Percentiles rank a stretch among this genome's conserved stretches.
phyloP scores from a whole-genome alignment of 2,113 vertebrate genomes.

The Leucosticte australis region DNA sequence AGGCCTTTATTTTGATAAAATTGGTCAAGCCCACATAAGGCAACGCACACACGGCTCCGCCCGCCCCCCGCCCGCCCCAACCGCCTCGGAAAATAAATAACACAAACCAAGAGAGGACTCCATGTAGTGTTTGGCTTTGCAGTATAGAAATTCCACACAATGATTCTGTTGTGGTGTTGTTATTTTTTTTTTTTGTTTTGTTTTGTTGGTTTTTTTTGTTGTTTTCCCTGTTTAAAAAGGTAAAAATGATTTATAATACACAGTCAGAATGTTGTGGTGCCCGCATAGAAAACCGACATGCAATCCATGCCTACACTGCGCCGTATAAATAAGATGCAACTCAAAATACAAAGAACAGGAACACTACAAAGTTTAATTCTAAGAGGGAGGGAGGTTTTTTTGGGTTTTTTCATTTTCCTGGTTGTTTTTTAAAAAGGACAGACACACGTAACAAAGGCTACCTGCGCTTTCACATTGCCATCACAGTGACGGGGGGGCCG shows the following conservation, averaged over 20 bases:
- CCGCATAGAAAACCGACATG: constrained; percentile 62
- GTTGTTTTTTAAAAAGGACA: constrained; percentile 43
- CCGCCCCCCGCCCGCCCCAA: neutral
- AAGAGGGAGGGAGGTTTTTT: neutral
- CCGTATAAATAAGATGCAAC: constrained; percentile 62
- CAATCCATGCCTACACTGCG: constrained; percentile 65
- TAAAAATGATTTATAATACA: constrained; percentile 73
- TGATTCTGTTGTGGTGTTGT: neutral
- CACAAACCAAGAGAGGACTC: constrained; percentile 48
- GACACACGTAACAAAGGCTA: constrained; percentile 22
- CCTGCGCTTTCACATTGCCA: constrained; percentile 54
- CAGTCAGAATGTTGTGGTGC: constrained; percentile 50
- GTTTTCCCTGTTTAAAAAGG: constrained; percentile 53
- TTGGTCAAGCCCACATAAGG: constrained; percentile 66
- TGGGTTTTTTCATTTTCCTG: neutral
- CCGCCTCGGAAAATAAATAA: constrained; percentile 40
- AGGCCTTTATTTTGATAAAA: constrained; percentile 64
- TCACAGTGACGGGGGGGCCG: constrained; percentile 65
- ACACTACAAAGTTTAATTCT: constrained; percentile 45
- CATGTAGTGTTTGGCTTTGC: constrained; percentile 67
- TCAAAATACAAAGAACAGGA: constrained; percentile 62
- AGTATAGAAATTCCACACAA: constrained; percentile 67
- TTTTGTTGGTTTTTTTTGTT: neutral
- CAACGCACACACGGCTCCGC: constrained; percentile 49
- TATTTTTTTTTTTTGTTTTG: neutral